A percentile compares a stretch with the other conserved stretches of the same genome.
Evolutionary conservation across 2,113 vertebrate species (phyloP).

Genomic region (Cinclus cinclus): DNA sequence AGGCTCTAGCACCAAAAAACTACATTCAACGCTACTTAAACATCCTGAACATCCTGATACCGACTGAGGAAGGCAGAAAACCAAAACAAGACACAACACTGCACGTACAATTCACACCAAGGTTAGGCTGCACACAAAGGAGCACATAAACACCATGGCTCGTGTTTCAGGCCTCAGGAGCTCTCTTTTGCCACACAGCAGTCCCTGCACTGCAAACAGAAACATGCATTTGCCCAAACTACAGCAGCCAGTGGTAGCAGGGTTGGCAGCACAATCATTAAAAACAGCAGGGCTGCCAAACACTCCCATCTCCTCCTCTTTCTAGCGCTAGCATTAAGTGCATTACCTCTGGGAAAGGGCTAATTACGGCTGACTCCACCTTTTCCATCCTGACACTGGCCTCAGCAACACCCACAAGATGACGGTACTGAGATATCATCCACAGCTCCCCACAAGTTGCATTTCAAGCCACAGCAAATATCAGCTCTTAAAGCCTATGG

Average conservation of each 20-base stretch:
- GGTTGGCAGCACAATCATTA: background rate
- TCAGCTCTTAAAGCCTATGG: background rate
- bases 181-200: background rate
- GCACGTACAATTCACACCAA: background rate
- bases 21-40: background rate
- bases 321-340: background rate
- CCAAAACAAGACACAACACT: background rate
- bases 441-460: background rate
- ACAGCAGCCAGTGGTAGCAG: background rate
- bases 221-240: background rate
- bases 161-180: background rate
- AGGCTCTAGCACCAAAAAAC: background rate
- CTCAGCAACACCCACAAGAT: background rate
- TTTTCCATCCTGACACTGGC: background rate
- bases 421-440: background rate
- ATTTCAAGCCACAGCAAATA: background rate
- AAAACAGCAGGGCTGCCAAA: background rate
- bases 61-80: background rate
- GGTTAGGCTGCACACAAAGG: background rate
- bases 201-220: background rate
- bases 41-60: background rate
- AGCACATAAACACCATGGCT: background rate
- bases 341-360: background rate
- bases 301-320: background rate
- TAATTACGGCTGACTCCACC: background rate